Conservation (phyloP, 1,140 invertebrate species). For the Drosophila sturtevanti region DNA sequence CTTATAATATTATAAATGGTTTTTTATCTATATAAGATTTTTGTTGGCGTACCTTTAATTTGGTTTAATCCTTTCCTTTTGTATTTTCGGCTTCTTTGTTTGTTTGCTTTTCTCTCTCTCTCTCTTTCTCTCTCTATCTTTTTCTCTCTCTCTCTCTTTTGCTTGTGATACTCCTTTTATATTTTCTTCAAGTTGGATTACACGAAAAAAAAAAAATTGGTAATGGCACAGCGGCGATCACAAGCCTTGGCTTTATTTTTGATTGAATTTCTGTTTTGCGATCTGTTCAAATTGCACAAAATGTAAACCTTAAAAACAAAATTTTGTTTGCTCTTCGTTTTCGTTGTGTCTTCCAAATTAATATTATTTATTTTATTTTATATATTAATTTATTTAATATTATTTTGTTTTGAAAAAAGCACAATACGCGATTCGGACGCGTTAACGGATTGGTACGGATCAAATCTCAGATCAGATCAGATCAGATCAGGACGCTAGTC, state of each 20-base stretch:
- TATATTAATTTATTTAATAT: too few species aligned
- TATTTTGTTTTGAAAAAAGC: conserved; percentile 11
- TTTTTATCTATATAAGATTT: too few species aligned
- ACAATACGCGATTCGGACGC: conserved; percentile 40
- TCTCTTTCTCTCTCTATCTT: too few species aligned
- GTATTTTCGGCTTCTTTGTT: not conserved
- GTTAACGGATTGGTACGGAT: not conserved
- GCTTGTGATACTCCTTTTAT: conserved; percentile 13
- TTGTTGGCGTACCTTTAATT: conserved; percentile 56
- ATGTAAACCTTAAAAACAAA: conserved; percentile 47
- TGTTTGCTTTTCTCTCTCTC: conserved; percentile 47
- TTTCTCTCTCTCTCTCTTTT: conserved; percentile 47
- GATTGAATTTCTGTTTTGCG: conserved; percentile 13
- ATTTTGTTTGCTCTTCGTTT: conserved; percentile 46
- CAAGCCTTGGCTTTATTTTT: conserved; percentile 21
- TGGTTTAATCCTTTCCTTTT: conserved; percentile 53
- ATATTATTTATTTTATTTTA: not conserved
- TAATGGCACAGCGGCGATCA: conserved; percentile 61
- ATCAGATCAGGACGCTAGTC: conserved; percentile 41
- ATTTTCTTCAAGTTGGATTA: not conserved
- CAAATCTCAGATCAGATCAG: conserved; percentile 1
- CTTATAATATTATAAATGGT: too few species aligned
- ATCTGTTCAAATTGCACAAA: conserved; percentile 60
- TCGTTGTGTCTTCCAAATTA: conserved; percentile 22
- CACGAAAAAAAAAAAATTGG: not conserved